Evolutionary conservation across 2,113 vertebrate genomes (phyloP), one percentile per base, ranked within the genome.

Genomic region (Anhinga anhinga): DNA sequence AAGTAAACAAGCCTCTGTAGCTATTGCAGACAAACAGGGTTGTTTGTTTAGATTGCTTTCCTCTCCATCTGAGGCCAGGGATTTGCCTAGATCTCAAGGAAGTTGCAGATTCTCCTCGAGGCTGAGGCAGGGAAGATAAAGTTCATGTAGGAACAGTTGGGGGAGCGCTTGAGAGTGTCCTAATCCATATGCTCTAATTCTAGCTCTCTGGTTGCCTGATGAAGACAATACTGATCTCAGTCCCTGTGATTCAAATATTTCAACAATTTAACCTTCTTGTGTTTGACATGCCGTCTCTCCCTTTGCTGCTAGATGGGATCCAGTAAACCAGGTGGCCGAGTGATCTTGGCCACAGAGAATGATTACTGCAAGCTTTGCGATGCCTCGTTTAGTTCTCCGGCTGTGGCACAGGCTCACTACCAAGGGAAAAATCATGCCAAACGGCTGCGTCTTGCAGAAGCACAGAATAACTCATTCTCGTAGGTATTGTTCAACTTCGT

Each of bases 331-430:
- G 98, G 98, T 56, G 98, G 99, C 77, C 97, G 99, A 85, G 99
- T 99, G 97, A 99, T 99, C 97, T 97, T 99, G 98, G 99, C 99
- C 93, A 99, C 99, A 7, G 99, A 99, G 98, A 99, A 99, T 9
- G 99, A 99, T 97, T 99, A 99, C 98, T 99, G 99, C 97, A 99
- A 99, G 98, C 98, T 99, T 80, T 99, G 99, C 15, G 99, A 99
- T 3, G 99, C 99, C 91, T 99, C 99, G 26, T 99, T 99, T 96
- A 99, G 99, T 32, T 99, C 99, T 8, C 99, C 98, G 1, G 99
- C 99, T 12, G 99, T 99, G 82, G 99, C 99, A 3, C 99, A 99
- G 98, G 99, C 99, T 47, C 99, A 99, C 97, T 99, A 99, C 96
- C 99, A 99, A 97, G 99, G 99, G 86, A 99, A 99, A 87, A 99